Conservation (phyloP, 2,113 vertebrate species). For the Formicarius rufipectus region DNA sequence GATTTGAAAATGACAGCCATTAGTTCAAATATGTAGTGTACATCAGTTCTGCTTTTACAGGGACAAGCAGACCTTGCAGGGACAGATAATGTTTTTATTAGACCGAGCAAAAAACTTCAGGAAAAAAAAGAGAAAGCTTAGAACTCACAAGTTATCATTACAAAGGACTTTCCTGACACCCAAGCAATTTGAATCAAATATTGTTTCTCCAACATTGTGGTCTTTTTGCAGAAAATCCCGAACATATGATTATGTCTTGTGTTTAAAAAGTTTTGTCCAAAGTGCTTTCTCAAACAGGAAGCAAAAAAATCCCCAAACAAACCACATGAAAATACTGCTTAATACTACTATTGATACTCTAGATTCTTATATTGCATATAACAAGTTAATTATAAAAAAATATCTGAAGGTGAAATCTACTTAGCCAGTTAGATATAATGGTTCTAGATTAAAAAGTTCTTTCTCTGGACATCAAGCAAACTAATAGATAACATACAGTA, state of each 20-base stretch:
- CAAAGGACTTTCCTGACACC: background rate
- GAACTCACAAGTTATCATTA: background rate
- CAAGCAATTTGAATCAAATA: background rate
- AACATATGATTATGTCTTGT: fast-evolving
- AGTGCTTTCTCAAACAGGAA: background rate
- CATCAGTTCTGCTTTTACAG: background rate
- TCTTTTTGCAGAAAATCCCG: background rate
- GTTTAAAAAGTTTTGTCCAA: background rate
- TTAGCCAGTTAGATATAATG: background rate
- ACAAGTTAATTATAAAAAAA: background rate
- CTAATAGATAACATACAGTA: background rate
- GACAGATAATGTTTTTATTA: background rate
- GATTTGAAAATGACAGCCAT: background rate
- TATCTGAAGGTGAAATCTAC: background rate
- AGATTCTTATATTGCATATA: background rate
- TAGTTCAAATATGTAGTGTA: background rate
- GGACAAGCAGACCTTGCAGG: background rate
- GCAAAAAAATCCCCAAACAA: fast-evolving
- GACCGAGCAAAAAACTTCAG: background rate
- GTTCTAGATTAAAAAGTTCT: background rate
- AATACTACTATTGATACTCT: background rate
- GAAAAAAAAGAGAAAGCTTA: background rate
- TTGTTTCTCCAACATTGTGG: background rate
- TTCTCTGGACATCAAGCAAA: background rate
- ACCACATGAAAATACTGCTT: background rate